These are phyloP conservation scores for Linyphia triangularis DNA, from an alignment of 2,888 invertebrate species.

Conservation along the genomic window DNA sequence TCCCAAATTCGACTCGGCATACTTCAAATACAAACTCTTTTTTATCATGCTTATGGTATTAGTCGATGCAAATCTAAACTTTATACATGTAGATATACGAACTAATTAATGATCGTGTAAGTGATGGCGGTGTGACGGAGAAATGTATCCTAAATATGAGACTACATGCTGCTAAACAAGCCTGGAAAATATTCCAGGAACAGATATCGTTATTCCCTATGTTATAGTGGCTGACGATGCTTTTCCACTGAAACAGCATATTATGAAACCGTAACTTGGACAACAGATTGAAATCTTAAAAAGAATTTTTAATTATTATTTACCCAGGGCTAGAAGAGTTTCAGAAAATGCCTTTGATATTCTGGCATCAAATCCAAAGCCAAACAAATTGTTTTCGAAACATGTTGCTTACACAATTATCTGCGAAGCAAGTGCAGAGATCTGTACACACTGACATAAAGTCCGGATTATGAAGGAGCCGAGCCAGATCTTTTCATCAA, in stretches of 20 bases:
- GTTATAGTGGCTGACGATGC: slow-evolving; percentile 26
- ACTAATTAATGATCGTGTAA: slow-evolving; percentile 13
- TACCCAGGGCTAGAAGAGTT: neutral
- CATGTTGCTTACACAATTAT: neutral
- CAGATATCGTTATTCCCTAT: neutral
- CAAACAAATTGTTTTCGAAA: neutral
- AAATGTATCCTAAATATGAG: neutral
- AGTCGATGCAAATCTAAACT: slow-evolving; percentile 30
- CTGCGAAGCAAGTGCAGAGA: neutral
- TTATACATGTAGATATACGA: slow-evolving; percentile 13
- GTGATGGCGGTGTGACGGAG: slow-evolving; percentile 6
- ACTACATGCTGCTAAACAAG: neutral
- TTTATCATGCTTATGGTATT: slow-evolving; percentile 1
- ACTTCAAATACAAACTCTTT: neutral
- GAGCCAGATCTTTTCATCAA: neutral
- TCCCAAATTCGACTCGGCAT: neutral
- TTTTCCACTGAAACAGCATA: neutral
- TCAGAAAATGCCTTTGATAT: neutral
- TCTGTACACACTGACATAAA: neutral
- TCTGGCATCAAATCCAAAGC: neutral
- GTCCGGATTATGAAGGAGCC: neutral
- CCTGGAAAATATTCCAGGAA: neutral
- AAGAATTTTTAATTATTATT: neutral
- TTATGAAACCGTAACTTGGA: neutral
- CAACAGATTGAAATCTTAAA: neutral